Percentiles rank a stretch among this genome's conserved stretches.
Evolutionary conservation across 2,888 invertebrate genomes (phyloP).

Genomic region (Andrena bucephala): DNA sequence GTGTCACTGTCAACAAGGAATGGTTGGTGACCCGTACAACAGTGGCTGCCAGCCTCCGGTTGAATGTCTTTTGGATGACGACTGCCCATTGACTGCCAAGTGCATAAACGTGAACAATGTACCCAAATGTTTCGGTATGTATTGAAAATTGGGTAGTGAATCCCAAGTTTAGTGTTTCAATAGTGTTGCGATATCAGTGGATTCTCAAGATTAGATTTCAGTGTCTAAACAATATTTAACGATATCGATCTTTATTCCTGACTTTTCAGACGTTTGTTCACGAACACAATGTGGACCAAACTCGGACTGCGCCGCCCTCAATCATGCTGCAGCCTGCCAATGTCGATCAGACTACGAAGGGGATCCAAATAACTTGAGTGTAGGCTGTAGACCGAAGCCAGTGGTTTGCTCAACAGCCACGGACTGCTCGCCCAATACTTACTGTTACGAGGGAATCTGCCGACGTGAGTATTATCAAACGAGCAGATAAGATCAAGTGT

Average conservation of each 20-base stretch:
- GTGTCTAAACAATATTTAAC: neutral
- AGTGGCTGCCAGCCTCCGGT: slow-evolving; percentile 93
- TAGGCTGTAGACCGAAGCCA: slow-evolving; percentile 92
- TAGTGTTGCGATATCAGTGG: too few relatives aligned
- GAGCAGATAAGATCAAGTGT: rapidly evolving
- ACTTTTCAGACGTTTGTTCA: slow-evolving; percentile 90
- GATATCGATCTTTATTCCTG: neutral
- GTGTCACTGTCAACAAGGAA: slow-evolving; percentile 92
- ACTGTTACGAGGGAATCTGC: slow-evolving; percentile 93
- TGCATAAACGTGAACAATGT: slow-evolving; percentile 90
- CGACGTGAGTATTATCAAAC: slow-evolving; percentile 88
- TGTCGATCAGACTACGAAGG: slow-evolving; percentile 93
- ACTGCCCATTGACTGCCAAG: slow-evolving; percentile 93
- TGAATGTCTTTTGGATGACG: slow-evolving; percentile 92
- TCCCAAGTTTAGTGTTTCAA: too few relatives aligned
- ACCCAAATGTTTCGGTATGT: slow-evolving; percentile 91
- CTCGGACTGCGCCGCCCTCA: slow-evolving; percentile 92
- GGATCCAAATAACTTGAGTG: slow-evolving; percentile 89
- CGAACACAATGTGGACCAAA: slow-evolving; percentile 92
- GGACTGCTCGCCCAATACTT: slow-evolving; percentile 92
- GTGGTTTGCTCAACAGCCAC: slow-evolving; percentile 89
- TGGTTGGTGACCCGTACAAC: slow-evolving; percentile 94
- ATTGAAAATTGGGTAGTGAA: neutral
- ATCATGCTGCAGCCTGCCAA: slow-evolving; percentile 92
- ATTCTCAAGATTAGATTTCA: neutral